Percentiles rank a stretch among this genome's conserved stretches.
phyloP scores from a whole-genome alignment of 1,140 invertebrate species.

The Papilio dardanus region DNA sequence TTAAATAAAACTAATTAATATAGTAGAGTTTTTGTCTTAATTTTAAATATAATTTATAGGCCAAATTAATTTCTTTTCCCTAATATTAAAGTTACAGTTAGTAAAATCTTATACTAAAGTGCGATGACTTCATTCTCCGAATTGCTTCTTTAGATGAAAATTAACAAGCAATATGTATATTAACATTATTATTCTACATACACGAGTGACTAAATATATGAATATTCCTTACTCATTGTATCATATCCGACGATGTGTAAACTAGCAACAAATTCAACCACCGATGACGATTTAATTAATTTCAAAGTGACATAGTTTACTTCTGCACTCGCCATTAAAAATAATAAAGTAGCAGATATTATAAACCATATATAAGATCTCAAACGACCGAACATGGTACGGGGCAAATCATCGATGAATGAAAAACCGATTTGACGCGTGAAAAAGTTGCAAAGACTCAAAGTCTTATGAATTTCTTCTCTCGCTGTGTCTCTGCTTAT shows the following conservation, averaged over 20 bases:
- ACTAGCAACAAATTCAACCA: constrained; percentile 62
- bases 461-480: constrained; percentile 59
- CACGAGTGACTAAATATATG: background rate
- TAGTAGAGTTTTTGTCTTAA: too few species aligned
- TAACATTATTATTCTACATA: background rate
- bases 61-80: too few species aligned
- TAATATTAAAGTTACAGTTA: too few species aligned
- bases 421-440: constrained; percentile 60
- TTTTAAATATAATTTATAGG: too few species aligned
- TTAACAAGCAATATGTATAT: too few species aligned
- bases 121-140: too few species aligned
- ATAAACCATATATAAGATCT: constrained; percentile 47
- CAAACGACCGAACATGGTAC: constrained; percentile 44
- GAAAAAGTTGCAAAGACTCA: constrained; percentile 62
- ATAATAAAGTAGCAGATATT: constrained; percentile 49
- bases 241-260: constrained; percentile 69
- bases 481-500: constrained; percentile 43
- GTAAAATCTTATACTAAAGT: too few species aligned
- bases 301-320: constrained; percentile 53
- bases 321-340: constrained; percentile 58
- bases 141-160: too few species aligned
- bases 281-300: constrained; percentile 51
- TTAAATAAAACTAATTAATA: too few species aligned
- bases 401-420: constrained; percentile 54
- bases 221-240: constrained; percentile 60